Evolutionary conservation across 2,113 vertebrate species (phyloP).

Genomic region (Ivindomyrus marchei): DNA sequence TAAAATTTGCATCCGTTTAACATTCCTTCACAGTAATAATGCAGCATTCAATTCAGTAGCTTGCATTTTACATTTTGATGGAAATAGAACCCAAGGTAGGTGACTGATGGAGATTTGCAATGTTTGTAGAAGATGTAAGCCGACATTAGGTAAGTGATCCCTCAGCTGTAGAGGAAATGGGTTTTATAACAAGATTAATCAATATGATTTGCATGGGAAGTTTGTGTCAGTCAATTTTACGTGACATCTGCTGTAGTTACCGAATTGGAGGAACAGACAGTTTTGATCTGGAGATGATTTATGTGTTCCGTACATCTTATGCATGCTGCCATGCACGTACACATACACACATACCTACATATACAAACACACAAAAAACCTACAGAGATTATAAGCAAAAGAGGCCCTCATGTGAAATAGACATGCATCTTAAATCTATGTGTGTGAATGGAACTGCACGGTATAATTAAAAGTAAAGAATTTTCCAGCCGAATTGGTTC

Average conservation of each 20-base stretch:
- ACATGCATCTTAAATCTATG: background rate
- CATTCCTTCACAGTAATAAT: conserved; percentile 18
- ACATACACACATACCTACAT: conserved; percentile 31
- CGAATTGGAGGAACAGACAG: conserved; percentile 55
- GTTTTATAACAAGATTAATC: conserved; percentile 44
- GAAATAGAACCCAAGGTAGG: conserved; percentile 10
- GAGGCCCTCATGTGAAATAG: background rate
- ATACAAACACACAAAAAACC: background rate
- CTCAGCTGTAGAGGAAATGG: conserved; percentile 45
- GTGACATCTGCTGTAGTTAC: conserved; percentile 63
- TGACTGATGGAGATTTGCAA: conserved; percentile 14
- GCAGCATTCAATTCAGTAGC: conserved; percentile 20
- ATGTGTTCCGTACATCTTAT: conserved; percentile 62
- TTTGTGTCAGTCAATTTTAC: conserved; percentile 55
- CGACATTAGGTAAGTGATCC: conserved; percentile 51
- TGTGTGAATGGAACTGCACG: background rate
- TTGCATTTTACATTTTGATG: conserved; percentile 5
- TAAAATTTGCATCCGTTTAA: conserved; percentile 27
- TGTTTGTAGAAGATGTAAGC: conserved; percentile 43
- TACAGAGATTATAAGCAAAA: background rate
- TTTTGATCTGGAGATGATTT: conserved; percentile 71
- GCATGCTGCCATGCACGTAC: conserved; percentile 66
- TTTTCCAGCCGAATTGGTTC: background rate
- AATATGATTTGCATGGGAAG: conserved; percentile 59
- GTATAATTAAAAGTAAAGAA: background rate